These are phyloP conservation scores for Anolis apletophallus DNA, from an alignment of 2,797 vertebrate genomes.

Conservation along the genomic window DNA sequence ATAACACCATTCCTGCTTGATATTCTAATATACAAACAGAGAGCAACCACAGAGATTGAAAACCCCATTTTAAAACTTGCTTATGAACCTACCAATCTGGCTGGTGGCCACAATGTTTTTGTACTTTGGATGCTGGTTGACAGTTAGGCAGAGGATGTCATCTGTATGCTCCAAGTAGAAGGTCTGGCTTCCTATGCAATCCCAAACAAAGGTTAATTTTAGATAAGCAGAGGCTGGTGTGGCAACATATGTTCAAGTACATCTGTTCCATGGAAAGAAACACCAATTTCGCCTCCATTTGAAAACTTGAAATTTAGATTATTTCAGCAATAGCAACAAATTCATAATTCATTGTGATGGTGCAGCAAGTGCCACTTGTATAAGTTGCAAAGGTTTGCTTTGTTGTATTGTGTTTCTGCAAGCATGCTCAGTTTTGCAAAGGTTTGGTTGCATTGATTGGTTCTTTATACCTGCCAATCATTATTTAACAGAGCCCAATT, in stretches of 20 bases:
- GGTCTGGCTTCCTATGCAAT: slow-evolving; percentile 89
- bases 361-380: too few species aligned
- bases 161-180: slow-evolving; percentile 98
- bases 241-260: neutral
- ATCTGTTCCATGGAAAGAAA: fast-evolving
- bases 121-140: slow-evolving; percentile 98
- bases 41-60: neutral
- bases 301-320: neutral
- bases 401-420: too few species aligned
- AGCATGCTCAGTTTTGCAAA: too few species aligned
- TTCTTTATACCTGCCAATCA: too few species aligned
- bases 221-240: neutral
- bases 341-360: too few species aligned
- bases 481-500: too few species aligned
- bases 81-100: slow-evolving; percentile 89
- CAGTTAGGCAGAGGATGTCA: slow-evolving; percentile 95
- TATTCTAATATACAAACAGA: slow-evolving; percentile 5
- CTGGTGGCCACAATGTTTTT: slow-evolving; percentile 95
- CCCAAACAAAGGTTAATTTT: slow-evolving; percentile 41
- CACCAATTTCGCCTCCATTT: neutral
- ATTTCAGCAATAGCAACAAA: neutral
- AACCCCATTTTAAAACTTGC: neutral
- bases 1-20: neutral
- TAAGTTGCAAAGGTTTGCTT: too few species aligned
- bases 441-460: too few species aligned